Percentiles rank a stretch among this genome's conserved stretches.
Evolutionary conservation across 1,140 invertebrate genomes (phyloP).

Genomic region (Drosophila seguyi): DNA sequence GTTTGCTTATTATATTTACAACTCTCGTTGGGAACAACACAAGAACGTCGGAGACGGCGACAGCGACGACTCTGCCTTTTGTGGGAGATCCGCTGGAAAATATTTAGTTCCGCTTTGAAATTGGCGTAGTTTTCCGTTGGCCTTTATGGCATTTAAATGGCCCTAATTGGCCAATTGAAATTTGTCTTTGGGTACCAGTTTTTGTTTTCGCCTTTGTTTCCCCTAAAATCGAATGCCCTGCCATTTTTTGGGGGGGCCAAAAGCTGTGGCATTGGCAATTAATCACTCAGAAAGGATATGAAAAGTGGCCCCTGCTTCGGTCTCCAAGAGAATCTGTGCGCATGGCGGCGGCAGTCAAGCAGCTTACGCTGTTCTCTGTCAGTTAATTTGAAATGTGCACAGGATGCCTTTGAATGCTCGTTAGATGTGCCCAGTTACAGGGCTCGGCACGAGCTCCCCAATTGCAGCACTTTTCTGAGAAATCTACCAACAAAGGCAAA

Average conservation of each 20-base stretch:
- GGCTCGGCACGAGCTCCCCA: neutral
- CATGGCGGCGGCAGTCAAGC: slow-evolving; percentile 13
- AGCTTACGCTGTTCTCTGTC: slow-evolving; percentile 25
- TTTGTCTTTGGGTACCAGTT: slow-evolving; percentile 29
- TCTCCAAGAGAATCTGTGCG: slow-evolving; percentile 2
- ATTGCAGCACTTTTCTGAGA: neutral
- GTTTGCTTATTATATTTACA: slow-evolving; percentile 58
- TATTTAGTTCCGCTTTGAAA: slow-evolving; percentile 41
- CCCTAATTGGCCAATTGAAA: slow-evolving; percentile 74
- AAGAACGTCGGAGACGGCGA: slow-evolving; percentile 11
- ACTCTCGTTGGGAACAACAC: slow-evolving; percentile 9
- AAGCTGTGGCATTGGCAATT: slow-evolving; percentile 39
- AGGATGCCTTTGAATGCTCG: slow-evolving; percentile 22
- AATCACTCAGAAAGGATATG: slow-evolving; percentile 36
- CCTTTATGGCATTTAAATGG: slow-evolving; percentile 56
- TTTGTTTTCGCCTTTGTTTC: slow-evolving; percentile 29
- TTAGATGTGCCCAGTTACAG: neutral
- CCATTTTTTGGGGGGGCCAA: neutral
- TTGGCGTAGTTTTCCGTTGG: slow-evolving; percentile 14
- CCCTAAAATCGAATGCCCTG: slow-evolving; percentile 17
- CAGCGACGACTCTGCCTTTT: slow-evolving; percentile 24
- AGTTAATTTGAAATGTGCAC: slow-evolving; percentile 33
- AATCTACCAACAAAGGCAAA: neutral
- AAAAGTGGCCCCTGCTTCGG: neutral
- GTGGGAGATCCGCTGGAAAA: slow-evolving; percentile 19